phyloP scores from a whole-genome alignment of 2,888 invertebrate genomes.

The Luffia ferchaultella region DNA sequence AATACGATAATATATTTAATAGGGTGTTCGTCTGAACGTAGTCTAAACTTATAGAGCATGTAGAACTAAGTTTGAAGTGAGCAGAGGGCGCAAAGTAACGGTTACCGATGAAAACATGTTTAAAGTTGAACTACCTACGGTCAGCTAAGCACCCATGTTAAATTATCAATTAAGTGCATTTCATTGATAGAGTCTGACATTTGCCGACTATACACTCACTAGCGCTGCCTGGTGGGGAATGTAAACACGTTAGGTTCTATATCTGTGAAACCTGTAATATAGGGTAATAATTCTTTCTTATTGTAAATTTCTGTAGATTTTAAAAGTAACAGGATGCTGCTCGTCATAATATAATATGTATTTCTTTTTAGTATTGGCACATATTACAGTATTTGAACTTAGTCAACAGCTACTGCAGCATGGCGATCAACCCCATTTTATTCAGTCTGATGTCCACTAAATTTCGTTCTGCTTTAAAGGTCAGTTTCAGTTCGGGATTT shows the following conservation, averaged over 20 bases:
- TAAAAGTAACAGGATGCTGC: neutral
- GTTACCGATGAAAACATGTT: too few relatives aligned
- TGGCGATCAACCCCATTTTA: conserved; percentile 8
- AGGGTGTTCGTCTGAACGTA: neutral
- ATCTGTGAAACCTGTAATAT: neutral
- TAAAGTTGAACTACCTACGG: too few relatives aligned
- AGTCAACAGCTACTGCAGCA: conserved; percentile 14
- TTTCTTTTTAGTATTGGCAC: conserved; percentile 7
- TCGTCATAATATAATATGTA: neutral
- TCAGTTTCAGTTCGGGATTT: too few relatives aligned
- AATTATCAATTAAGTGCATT: neutral
- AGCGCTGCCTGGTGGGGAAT: neutral
- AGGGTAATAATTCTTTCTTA: neutral
- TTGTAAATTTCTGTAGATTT: neutral
- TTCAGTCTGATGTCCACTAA: conserved; percentile 9
- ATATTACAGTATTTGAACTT: conserved; percentile 15
- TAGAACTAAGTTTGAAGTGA: too few relatives aligned
- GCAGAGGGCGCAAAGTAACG: too few relatives aligned
- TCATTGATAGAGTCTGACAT: neutral
- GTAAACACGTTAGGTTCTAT: neutral
- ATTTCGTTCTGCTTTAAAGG: conserved; percentile 9
- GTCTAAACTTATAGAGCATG: neutral
- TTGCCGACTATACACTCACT: neutral
- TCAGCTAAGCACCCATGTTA: neutral
- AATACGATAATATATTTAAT: neutral